phyloP scores from a whole-genome alignment of 2,888 invertebrate species.

The Reticulitermes lucifugus region DNA sequence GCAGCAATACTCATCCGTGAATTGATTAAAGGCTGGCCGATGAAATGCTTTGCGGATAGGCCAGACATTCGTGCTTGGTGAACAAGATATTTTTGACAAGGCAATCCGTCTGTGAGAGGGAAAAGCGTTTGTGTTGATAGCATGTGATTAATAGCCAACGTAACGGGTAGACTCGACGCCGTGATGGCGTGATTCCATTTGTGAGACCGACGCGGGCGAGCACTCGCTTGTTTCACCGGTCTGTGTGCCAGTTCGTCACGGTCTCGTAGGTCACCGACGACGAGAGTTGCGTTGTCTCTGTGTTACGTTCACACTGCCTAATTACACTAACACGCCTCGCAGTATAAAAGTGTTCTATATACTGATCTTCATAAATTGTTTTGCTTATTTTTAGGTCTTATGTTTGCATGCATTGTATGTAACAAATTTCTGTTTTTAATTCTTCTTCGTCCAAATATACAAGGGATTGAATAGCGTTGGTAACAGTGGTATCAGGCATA shows the following conservation, averaged over 20 bases:
- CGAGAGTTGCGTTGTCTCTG: neutral
- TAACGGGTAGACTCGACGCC: constrained; percentile 7
- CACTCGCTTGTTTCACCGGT: too few relatives aligned
- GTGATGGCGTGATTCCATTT: constrained; percentile 8
- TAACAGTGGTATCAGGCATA: too few relatives aligned
- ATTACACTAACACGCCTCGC: too few relatives aligned
- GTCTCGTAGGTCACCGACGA: neutral
- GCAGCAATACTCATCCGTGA: neutral
- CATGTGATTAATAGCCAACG: constrained; percentile 12
- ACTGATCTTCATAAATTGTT: too few relatives aligned
- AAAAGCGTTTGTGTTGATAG: neutral
- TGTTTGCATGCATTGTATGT: too few relatives aligned
- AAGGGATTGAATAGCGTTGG: too few relatives aligned
- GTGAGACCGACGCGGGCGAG: too few relatives aligned
- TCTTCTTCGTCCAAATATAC: too few relatives aligned
- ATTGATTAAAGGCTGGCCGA: neutral
- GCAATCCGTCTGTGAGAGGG: neutral
- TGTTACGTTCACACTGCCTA: neutral
- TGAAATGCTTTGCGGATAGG: neutral
- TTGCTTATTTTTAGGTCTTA: too few relatives aligned
- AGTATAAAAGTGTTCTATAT: too few relatives aligned
- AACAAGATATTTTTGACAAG: constrained; percentile 8
- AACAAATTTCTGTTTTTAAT: too few relatives aligned
- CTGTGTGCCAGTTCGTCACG: neutral
- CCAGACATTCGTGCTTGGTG: neutral